Base-by-base conservation (phyloP, 2,888 invertebrate genomes). In the Polia nebulosa region DNA sequence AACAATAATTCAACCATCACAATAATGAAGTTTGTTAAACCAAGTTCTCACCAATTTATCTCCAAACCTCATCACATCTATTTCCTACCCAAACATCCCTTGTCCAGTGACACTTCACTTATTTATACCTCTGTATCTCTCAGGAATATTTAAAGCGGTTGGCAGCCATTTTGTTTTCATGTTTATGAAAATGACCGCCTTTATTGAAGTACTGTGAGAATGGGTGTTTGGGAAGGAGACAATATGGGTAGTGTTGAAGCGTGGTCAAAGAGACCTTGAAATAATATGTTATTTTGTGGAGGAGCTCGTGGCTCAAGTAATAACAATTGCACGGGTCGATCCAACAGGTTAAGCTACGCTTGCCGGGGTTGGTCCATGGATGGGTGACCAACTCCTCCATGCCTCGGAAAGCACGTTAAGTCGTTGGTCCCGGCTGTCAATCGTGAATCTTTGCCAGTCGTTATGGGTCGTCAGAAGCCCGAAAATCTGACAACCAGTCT, bases 101-200 rank as follows among this genome's bases (percentile, higher is more conserved):
- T 47, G 25, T 64, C 45, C 25, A 51, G 11, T 22, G 57, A 72
- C 73, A 72, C 25, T 39, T 49, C 13, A 39, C 57, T 72, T 72
- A 72, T 47, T 65, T 64, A 36, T 36, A 44, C 36, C n/a, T 29
- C 17, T 9, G 39, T 36, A 32, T 58, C 52, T 45, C 62, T 17
- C 29, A 36, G 45, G 74, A 66, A 56, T 74, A 74, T 74, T 74
- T 59, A 74, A 60, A 53, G 59, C 55, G 61, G 34, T 56, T 13
- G 57, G 20, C 45, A 11, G 55, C 62, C 61, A 79, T 76, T 47
- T 74, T 66, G 53, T 22, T 13, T 57, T 32, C 5, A 44, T 47
- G 65, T 75, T 78, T 78, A 75, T 72, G 41, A 78, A 78, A 78
- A 76, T 78, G 25, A 74, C 20, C 3, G 29, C 17, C 11, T 32